Evolutionary conservation across 2,797 vertebrate genomes (phyloP), one percentile per base, ranked within the genome.

Genomic region (Sebastolobus alascanus): DNA sequence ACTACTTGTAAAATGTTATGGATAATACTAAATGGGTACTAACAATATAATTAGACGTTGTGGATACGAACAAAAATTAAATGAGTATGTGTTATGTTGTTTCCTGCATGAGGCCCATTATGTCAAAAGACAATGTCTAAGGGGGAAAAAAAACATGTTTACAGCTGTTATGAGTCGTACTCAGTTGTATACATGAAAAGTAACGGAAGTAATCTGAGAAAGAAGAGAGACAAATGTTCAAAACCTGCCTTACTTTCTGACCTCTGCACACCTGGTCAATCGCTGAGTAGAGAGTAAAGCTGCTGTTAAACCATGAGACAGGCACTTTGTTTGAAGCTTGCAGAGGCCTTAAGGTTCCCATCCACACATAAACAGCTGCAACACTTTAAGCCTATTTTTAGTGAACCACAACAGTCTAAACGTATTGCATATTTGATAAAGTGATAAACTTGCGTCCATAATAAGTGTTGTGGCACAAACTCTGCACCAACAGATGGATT

Each of bases 401-500:
- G 25, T 25, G 25, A 25, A 25, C 25, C 25, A 25, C 25, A 56
- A 59, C 20, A 11, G 4, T 12, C 3, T 29, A 2, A 46, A 40
- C 50, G 27, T 12, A 40, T 9, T n/a, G 8, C 3, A 16, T 6
- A 43, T 77, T 22, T 59, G 7, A 68, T 16, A 13, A 6, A 54
- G 20, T 13, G 22, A 56, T 40, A 13, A 43, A 63, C 46, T 37
- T 13, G 20, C 4, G 13, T 64, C 31, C 7, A 14, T 58, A 13
- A 8, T 22, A 66, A 74, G 4, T 16, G 55, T 33, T 16, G 59
- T 25, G n/a, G 7, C 40, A 40, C 20, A 31, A 54, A 66, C 50
- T 84, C 33, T 54, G 8, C 50, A 22, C n/a, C 61, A 31, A 59
- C n/a, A 75, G 6, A 78, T 22, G 14, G 6, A 70, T 68, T 68